Evolutionary conservation across 23 tunicate genomes (phyloP), one percentile per base, ranked within the genome.

Genomic region (Botrylloides violaceus): DNA sequence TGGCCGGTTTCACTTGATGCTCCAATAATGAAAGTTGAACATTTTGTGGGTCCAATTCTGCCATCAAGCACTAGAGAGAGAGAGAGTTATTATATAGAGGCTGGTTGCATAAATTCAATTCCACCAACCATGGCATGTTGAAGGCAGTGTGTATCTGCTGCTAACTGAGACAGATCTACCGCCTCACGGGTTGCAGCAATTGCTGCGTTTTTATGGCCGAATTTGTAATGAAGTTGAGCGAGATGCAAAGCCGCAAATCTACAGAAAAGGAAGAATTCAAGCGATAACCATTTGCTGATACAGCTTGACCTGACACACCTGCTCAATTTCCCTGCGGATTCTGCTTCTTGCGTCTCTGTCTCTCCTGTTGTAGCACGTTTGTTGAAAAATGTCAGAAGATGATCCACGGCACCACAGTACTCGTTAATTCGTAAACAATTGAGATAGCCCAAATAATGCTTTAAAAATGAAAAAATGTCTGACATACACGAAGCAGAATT

Each of bases 391-490:
- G 80, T 79, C 26, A 78, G 79, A 2, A 90, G 77, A 50, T 88
- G 76, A 79, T 90, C 97, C 36, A 83, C 61, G 33, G 97, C 81
- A 48, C 97, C 97, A 68, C 79, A 74, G 48, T 75, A 83, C 53
- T 90, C 97, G 2, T 76, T 60, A 50, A 90, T 53, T 37, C 97
- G 59, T 30, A 83, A 49, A 49, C 66, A 78, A 71, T 90, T 90
- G 70, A 90, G 66, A 57, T 90, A 90, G 36, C 97, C 83, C 36
- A 90, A 62, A 59, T 72, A 90, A 75, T 90, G 97, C 96, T 88
- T 76, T 5, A 48, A 66, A 30, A 58, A 61, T 20, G 23, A 25
- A 1, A 75, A 55, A 60, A 61, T n/a, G n/a, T n/a, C n/a, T n/a
- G n/a, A n/a, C n/a, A n/a, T n/a, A n/a, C n/a, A n/a, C n/a, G n/a